Base-by-base conservation (phyloP, 1,140 invertebrate species). In the Carcinoscorpius rotundicauda region DNA sequence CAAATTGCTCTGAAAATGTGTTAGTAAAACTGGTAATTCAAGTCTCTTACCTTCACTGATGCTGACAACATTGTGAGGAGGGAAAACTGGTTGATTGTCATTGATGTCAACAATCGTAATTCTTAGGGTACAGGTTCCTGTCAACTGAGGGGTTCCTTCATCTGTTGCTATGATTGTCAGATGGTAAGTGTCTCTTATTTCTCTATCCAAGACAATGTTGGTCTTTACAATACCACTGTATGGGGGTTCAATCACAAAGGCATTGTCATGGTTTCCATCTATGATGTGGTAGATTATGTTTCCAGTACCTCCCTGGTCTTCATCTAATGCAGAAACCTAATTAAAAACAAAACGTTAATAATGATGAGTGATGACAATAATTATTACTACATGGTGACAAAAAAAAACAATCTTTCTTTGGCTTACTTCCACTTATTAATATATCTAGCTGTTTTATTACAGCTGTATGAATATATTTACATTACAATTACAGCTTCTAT, bases 11-110 rank as follows among this genome's bases (percentile, higher is more conserved):
- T 29, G 29, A 29, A 29, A 29, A 29, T 29, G 29, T 29, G 29
- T 29, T 29, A 29, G 29, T 29, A 29, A 29, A 29, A 29, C 29
- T 29, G 29, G 29, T 29, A 29, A 29, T 29, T 29, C 29, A 29
- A 29, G 29, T 29, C 9, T 63, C 79, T 81, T 81, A 93, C 90
- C 87, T 87, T 97, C 93, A 62, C 85, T 85, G 64, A 97, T 83
- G 67, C 83, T 88, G 71, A 96, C 87, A 62, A 87, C 81, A 67
- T 83, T 86, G 67, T 87, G 86, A 55, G 89, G 88, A 60, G 93
- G 92, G 79, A 99, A 98, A 3, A 91, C 91, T 3, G 96, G 96
- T 65, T 91, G 87, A 78, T 98, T 97, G 78, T 99, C 96, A 75
- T 99, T 99, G 10, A 94, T 84, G 68, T 85, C 82, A 52, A 82